Evolutionary conservation across 2,888 invertebrate genomes (phyloP).

Genomic region (Drosophila putrida): DNA sequence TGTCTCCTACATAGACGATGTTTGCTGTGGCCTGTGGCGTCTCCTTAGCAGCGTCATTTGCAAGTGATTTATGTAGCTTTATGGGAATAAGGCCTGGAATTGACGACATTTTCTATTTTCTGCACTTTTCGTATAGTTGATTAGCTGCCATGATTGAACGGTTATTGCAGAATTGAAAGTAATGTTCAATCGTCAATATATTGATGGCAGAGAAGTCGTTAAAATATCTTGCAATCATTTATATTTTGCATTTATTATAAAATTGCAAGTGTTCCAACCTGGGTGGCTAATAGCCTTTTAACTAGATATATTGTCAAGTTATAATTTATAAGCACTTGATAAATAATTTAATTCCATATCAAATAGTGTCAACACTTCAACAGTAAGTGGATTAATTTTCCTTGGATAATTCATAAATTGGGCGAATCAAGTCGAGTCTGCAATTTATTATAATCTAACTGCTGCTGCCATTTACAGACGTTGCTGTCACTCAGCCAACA

Average conservation of each 20-base stretch:
- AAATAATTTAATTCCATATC: constrained; percentile 5
- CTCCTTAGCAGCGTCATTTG: constrained; percentile 69
- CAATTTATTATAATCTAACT: constrained; percentile 66
- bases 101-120: constrained; percentile 52
- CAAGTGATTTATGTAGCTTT: constrained; percentile 76
- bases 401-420: constrained; percentile 29
- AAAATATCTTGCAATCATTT: no score
- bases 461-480: constrained; percentile 65
- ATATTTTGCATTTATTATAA: no score
- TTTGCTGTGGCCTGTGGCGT: constrained; percentile 23
- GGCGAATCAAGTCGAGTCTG: constrained; percentile 28
- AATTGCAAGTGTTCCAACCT: no score
- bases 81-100: constrained; percentile 28
- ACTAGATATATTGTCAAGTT: no score
- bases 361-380: constrained; percentile 9
- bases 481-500: constrained; percentile 66
- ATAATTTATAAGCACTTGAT: constrained; percentile 24
- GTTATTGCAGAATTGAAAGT: constrained; percentile 59
- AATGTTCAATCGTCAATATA: constrained; percentile 6
- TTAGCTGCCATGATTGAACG: constrained; percentile 75
- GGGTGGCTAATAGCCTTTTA: background rate
- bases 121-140: constrained; percentile 58
- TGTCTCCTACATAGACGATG: constrained; percentile 13
- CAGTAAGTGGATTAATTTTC: constrained; percentile 20
- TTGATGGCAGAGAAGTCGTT: no score